phyloP scores from a whole-genome alignment of 2,113 vertebrate genomes.

The Sminthopsis crassicaudata region DNA sequence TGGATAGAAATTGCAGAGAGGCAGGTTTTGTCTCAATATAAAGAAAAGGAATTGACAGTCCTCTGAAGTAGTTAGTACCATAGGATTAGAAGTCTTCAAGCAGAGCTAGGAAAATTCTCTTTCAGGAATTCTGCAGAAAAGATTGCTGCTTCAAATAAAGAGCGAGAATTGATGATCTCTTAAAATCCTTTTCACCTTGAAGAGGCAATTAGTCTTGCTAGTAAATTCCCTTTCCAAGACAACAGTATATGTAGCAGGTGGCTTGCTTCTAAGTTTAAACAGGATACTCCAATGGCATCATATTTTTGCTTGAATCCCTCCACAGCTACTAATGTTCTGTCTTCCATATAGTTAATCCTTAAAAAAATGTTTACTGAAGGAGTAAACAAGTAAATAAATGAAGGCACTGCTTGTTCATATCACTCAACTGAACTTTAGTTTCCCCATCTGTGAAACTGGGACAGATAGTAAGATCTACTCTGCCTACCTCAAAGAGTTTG shows the following conservation, averaged over 20 bases:
- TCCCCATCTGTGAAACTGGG: background rate
- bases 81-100: background rate
- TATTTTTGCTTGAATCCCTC: background rate
- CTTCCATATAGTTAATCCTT: background rate
- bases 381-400: background rate
- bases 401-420: background rate
- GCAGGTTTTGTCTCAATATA: background rate
- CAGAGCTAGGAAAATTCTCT: background rate
- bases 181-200: background rate
- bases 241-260: background rate
- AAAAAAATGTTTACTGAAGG: background rate
- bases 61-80: background rate
- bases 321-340: background rate
- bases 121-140: background rate
- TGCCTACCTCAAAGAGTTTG: background rate
- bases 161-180: background rate
- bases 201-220: background rate
- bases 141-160: background rate
- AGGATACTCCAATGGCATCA: background rate
- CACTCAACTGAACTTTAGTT: background rate
- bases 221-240: background rate
- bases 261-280: background rate
- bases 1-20: background rate
- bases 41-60: background rate
- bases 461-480: background rate